A percentile compares a stretch with the other conserved stretches of the same genome.
Conservation (phyloP, 2,797 vertebrate genomes). For the Ceryle rudis region DNA sequence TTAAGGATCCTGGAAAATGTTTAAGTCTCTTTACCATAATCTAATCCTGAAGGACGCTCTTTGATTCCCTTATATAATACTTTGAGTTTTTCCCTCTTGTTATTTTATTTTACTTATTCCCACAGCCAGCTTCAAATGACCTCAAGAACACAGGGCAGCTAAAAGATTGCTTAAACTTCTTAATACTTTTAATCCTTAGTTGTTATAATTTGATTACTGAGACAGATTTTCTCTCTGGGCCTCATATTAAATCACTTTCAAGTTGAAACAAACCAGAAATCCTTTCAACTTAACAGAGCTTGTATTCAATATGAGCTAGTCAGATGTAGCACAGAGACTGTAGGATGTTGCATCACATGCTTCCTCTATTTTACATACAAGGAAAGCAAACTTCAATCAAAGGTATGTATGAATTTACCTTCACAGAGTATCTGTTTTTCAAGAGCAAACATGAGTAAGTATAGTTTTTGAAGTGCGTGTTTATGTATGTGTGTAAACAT, state of each 20-base stretch:
- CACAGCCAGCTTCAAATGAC: conserved; percentile 76
- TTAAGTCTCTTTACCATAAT: conserved; percentile 59
- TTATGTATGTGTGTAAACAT: not conserved
- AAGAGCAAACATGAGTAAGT: not conserved
- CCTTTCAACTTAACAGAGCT: conserved; percentile 80
- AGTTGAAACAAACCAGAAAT: conserved; percentile 85
- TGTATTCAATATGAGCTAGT: conserved; percentile 71
- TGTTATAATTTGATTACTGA: conserved; percentile 85
- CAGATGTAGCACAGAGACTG: conserved; percentile 68
- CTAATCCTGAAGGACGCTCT: conserved; percentile 59
- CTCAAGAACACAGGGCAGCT: conserved; percentile 70
- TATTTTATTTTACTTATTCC: conserved; percentile 75
- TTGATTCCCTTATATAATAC: conserved; percentile 66
- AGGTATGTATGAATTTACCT: not conserved
- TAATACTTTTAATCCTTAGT: conserved; percentile 86
- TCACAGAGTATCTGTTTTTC: not conserved
- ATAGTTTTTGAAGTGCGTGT: not conserved
- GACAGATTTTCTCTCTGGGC: conserved; percentile 83
- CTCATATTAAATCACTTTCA: conserved; percentile 83
- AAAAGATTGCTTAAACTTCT: conserved; percentile 80
- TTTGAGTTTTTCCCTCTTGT: conserved; percentile 23
- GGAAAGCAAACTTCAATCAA: not conserved
- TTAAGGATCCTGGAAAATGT: conserved; percentile 59
- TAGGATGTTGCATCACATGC: conserved; percentile 55
- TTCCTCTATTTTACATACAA: conserved; percentile 42